phyloP scores from a whole-genome alignment of 2,797 vertebrate species.

The Chiroxiphia lanceolata region DNA sequence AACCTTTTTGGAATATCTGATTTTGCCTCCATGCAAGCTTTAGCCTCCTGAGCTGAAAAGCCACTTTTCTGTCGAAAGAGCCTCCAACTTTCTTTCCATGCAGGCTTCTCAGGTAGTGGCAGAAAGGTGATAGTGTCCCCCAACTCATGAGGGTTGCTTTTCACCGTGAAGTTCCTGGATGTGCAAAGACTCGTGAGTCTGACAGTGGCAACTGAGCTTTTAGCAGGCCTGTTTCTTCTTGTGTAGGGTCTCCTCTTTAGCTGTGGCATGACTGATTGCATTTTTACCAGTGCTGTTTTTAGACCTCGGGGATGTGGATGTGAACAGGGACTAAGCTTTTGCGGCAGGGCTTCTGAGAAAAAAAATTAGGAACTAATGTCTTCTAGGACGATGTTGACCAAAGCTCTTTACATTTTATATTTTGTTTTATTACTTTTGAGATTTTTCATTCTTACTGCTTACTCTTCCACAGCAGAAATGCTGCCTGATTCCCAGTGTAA shows the following conservation, averaged over 20 bases:
- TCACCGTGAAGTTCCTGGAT: neutral
- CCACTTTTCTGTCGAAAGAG: neutral
- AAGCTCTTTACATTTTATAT: neutral
- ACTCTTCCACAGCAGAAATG: neutral
- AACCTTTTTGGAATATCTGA: neutral
- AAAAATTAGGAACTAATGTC: neutral
- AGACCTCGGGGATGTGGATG: neutral
- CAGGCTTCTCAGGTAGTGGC: neutral
- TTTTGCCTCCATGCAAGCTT: neutral
- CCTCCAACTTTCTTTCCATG: neutral
- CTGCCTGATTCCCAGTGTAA: neutral
- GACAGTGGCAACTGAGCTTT: neutral
- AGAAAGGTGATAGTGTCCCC: neutral
- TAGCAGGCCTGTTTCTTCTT: neutral
- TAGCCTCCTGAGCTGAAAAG: neutral
- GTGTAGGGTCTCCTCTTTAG: neutral
- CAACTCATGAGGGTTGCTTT: fast-evolving
- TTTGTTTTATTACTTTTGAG: neutral
- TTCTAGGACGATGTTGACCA: neutral
- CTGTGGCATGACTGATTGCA: neutral
- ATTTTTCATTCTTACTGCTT: neutral
- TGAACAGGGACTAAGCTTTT: neutral
- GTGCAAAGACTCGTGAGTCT: neutral
- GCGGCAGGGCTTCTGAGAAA: neutral
- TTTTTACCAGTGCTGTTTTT: neutral